These are phyloP conservation scores for Meiosimyza platycephala DNA, from an alignment of 2,888 invertebrate species.

Conservation along the genomic window DNA sequence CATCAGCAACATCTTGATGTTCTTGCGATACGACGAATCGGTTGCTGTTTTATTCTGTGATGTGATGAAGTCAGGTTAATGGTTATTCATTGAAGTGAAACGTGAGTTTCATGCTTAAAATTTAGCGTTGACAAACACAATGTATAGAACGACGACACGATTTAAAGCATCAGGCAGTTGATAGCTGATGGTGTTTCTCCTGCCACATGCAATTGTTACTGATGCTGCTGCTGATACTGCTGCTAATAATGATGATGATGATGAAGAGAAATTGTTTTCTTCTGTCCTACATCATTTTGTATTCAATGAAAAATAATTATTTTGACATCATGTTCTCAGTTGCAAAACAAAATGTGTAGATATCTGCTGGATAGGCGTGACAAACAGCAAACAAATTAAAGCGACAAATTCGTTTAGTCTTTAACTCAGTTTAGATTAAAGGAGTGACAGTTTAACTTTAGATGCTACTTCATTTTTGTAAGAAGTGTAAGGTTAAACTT, in stretches of 20 bases:
- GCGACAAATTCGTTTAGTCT: neutral
- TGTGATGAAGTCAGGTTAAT: conserved; percentile 17
- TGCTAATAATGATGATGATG: conserved; percentile 9
- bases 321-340: neutral
- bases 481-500: too few species aligned
- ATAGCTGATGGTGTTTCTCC: neutral
- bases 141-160: too few species aligned
- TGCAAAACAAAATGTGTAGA: too few species aligned
- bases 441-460: too few species aligned
- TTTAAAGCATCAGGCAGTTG: neutral
- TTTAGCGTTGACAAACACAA: neutral
- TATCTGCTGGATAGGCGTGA: neutral
- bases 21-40: too few species aligned
- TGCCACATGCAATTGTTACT: conserved; percentile 2
- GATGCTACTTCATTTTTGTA: too few species aligned
- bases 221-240: neutral
- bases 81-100: conserved; percentile 21
- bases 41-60: neutral
- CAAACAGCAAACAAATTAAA: neutral
- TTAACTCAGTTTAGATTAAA: neutral
- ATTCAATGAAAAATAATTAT: conserved; percentile 31
- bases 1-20: too few species aligned
- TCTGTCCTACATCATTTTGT: conserved; percentile 4
- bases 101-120: conserved; percentile 12
- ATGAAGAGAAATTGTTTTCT: conserved; percentile 33